A percentile compares a stretch with the other conserved stretches of the same genome.
phyloP scores from a whole-genome alignment of 2,888 invertebrate genomes.

The Synanthedon formicaeformis region DNA sequence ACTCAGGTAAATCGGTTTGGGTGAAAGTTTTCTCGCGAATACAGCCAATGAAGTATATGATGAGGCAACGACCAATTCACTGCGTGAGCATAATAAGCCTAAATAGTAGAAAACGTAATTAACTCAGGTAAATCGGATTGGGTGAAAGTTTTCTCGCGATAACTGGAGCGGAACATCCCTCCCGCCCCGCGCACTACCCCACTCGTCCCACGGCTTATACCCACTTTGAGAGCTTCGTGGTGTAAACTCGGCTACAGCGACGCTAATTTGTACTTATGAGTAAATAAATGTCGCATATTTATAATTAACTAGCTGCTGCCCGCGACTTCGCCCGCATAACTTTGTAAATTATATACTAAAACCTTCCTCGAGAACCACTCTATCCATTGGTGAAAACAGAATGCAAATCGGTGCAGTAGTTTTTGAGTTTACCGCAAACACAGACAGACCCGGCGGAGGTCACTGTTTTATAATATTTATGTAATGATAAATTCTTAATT shows the following conservation, averaged over 20 bases:
- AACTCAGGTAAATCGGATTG: slow-evolving; percentile 66
- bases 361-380: no score
- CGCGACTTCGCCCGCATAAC: no score
- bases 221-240: slow-evolving; percentile 1
- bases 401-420: no score
- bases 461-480: no score
- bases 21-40: slow-evolving; percentile 59
- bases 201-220: slow-evolving; percentile 7
- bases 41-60: no score
- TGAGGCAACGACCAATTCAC: slow-evolving; percentile 15
- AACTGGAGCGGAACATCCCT: slow-evolving; percentile 46
- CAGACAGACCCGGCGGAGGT: no score
- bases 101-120: slow-evolving; percentile 62
- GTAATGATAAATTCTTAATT: no score
- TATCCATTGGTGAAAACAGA: no score
- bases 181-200: slow-evolving; percentile 6
- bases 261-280: background rate
- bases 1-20: slow-evolving; percentile 65
- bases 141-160: slow-evolving; percentile 58
- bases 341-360: no score
- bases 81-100: slow-evolving; percentile 19
- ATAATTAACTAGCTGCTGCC: no score
- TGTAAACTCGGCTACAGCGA: background rate
- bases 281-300: background rate
- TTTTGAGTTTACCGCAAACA: no score